Base-by-base conservation (phyloP, 2,888 invertebrate species). In the Sphaeridia pumilis region DNA sequence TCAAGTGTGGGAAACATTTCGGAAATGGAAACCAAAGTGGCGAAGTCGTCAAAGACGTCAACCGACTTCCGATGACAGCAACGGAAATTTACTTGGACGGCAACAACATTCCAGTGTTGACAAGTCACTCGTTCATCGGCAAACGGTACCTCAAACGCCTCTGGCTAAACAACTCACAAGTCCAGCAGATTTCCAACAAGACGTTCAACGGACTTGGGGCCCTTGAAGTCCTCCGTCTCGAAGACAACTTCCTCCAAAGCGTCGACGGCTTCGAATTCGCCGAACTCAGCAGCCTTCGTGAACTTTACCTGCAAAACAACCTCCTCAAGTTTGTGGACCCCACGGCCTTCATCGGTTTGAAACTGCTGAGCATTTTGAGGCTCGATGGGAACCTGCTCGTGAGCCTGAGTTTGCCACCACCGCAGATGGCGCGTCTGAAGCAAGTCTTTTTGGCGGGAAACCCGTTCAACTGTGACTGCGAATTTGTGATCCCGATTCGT, bases 21-120 rank as follows among this genome's bases (percentile, higher is more conserved):
- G 81, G 77, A 53, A 81, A 81, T 64, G 81, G 79, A 56, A n/a
- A 17, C 26, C 12, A 5, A 7, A 20, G 20, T 5, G 17, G 4
- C 17, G 10, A 17, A 20, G 38, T 5, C 5, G 12, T 14, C 45
- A 21, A 66, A 56, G 78, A 82, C 60, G 74, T 87, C 62, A 82
- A 84, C 61, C 80, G 82, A 72, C 83, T 90, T 68, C 89, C 89
- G 7, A 89, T 89, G 87, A 87, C 87, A 69, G 84, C 87, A 55
- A 88, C 88, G 12, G 82, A 86, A 69, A 75, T 89, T 61, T 87
- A 85, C 69, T 75, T 90, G 57, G 87, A 87, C 70, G 87, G 87
- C 58, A 86, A 88, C 71, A 79, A 83, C 69, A 76, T 89, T 64
- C 75, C 78, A 52, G 81, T 83, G 67, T 75, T 89, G 49, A 78